phyloP scores from a whole-genome alignment of 2,888 invertebrate species.

The Cheilosia soror region DNA sequence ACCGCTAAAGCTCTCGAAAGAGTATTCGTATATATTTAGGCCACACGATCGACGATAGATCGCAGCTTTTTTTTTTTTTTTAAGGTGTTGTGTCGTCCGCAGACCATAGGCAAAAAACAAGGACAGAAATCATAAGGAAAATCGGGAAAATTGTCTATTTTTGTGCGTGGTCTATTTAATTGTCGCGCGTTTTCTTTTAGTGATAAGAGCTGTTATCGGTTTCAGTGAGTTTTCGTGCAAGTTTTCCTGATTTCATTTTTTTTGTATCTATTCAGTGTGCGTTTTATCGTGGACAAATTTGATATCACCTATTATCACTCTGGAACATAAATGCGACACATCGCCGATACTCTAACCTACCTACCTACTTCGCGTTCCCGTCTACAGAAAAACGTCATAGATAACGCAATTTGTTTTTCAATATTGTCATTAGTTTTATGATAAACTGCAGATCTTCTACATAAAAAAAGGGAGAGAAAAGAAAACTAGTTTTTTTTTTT shows the following conservation, averaged over 20 bases:
- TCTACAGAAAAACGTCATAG: conserved; percentile 51
- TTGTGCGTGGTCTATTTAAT: conserved; percentile 1
- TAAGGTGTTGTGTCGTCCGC: conserved; percentile 30
- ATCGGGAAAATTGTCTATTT: conserved; percentile 48
- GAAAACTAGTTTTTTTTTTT: conserved; percentile 3
- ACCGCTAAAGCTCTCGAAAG: conserved; percentile 57
- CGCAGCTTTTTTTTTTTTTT: conserved; percentile 55
- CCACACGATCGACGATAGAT: conserved; percentile 61
- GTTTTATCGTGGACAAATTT: conserved; percentile 35
- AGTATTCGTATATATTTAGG: conserved; percentile 32
- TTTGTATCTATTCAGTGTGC: neutral
- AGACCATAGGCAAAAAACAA: conserved; percentile 4
- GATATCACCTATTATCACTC: conserved; percentile 26
- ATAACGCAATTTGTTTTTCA: conserved; percentile 50
- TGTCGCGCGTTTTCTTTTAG: conserved; percentile 24
- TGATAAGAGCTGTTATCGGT: conserved; percentile 30
- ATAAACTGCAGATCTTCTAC: conserved; percentile 2
- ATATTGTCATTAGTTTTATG: conserved; percentile 40
- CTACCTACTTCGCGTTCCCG: conserved; percentile 30
- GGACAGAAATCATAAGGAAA: conserved; percentile 11
- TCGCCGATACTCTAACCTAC: conserved; percentile 4
- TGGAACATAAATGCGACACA: conserved; percentile 28
- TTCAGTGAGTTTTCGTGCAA: conserved; percentile 11
- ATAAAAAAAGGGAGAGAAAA: conserved; percentile 29
- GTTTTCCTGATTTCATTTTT: neutral